phyloP scores from a whole-genome alignment of 2,888 invertebrate genomes.

The Hypomecis atomaria region DNA sequence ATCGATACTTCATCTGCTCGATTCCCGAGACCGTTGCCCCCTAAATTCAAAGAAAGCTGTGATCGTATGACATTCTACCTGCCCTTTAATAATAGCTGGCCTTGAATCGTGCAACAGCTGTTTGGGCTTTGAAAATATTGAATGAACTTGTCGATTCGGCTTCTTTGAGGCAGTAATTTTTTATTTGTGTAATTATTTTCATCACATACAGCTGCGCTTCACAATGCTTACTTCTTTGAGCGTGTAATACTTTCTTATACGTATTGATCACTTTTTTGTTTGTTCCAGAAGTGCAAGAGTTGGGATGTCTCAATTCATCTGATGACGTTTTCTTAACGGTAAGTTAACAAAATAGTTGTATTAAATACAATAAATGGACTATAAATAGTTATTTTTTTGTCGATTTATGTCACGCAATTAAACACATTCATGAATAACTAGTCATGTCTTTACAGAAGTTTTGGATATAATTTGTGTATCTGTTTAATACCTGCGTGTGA shows the following conservation, averaged over 20 bases:
- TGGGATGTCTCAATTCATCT: conserved; percentile 68
- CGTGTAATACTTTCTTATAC: conserved; percentile 29
- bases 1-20: conserved; percentile 9
- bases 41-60: conserved; percentile 44
- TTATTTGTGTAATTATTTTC: conserved; percentile 24
- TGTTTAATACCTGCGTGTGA: no score
- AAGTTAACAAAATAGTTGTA: conserved; percentile 44
- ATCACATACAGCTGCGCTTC: conserved; percentile 30
- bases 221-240: not conserved
- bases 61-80: conserved; percentile 71
- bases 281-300: conserved; percentile 79
- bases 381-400: no score
- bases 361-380: no score
- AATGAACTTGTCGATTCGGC: conserved; percentile 57
- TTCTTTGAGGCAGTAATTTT: conserved; percentile 51
- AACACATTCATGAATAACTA: no score
- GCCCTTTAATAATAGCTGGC: conserved; percentile 63
- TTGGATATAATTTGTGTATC: no score
- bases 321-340: conserved; percentile 69
- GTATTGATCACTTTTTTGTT: conserved; percentile 43
- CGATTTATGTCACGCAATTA: not conserved
- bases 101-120: conserved; percentile 65
- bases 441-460: no score
- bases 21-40: conserved; percentile 46
- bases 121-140: conserved; percentile 62